phyloP scores from a whole-genome alignment of 2,113 vertebrate genomes.

The Chaetops frenatus region DNA sequence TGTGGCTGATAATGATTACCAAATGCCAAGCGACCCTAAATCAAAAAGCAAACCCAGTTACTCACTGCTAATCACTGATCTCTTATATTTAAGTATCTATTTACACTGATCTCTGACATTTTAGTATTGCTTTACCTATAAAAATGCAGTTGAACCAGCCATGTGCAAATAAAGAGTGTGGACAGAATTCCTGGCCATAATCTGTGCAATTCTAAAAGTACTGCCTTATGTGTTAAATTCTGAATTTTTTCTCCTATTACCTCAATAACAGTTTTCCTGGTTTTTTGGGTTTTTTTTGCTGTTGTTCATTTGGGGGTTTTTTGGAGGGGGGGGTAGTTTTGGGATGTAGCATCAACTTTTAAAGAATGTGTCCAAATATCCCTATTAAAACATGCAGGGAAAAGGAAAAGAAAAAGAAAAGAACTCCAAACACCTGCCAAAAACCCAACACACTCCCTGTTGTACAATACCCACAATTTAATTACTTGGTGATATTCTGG shows the following conservation, averaged over 20 bases:
- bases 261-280: neutral
- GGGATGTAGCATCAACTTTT: neutral
- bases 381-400: neutral
- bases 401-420: neutral
- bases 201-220: neutral
- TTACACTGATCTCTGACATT: neutral
- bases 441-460: neutral
- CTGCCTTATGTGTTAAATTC: neutral
- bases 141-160: neutral
- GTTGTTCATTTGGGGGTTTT: neutral
- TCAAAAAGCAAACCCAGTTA: neutral
- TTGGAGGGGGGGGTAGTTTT: neutral
- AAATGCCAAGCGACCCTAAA: constrained; percentile 92
- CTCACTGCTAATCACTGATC: neutral
- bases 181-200: neutral
- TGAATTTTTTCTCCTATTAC: neutral
- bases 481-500: neutral
- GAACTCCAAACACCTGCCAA: neutral
- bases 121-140: neutral
- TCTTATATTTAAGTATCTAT: neutral
- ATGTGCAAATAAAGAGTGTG: neutral
- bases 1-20: constrained; percentile 96
- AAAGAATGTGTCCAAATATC: neutral
- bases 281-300: neutral
- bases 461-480: neutral